Conservation (phyloP, 1,140 invertebrate genomes). For the Kradibia gibbosae region DNA sequence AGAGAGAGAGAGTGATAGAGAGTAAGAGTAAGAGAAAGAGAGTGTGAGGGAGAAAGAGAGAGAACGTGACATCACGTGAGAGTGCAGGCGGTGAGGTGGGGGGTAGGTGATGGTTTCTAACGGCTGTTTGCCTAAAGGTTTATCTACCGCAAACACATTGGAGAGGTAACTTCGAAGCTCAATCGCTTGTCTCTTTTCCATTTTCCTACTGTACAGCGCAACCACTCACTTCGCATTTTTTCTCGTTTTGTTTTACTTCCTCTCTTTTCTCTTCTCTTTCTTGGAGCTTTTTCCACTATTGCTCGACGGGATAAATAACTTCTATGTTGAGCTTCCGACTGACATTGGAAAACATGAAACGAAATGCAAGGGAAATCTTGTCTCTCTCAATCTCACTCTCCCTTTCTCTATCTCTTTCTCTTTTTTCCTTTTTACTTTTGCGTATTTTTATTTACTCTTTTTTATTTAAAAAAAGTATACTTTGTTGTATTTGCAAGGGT, state of each 20-base stretch:
- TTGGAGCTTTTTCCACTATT: constrained; percentile 47
- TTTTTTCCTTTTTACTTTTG: background rate
- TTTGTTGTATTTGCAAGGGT: constrained; percentile 12
- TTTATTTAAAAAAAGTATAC: background rate
- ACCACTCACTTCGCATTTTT: constrained; percentile 39
- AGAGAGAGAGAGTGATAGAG: background rate
- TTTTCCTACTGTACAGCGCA: constrained; percentile 38
- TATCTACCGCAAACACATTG: constrained; percentile 64
- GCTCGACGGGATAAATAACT: constrained; percentile 65
- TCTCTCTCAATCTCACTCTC: no score
- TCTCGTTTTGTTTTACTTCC: background rate
- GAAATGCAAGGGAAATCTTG: constrained; percentile 39
- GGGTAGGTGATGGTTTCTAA: constrained; percentile 11
- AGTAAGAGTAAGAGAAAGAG: background rate
- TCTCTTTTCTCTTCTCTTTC: constrained; percentile 21
- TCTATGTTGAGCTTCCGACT: constrained; percentile 60
- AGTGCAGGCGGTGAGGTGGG: no score
- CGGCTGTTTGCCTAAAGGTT: constrained; percentile 62
- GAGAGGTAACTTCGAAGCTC: constrained; percentile 51
- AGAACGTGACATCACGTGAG: no score
- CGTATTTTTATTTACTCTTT: background rate
- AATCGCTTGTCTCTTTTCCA: constrained; percentile 51
- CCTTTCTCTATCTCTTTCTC: background rate
- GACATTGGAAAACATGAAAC: constrained; percentile 58
- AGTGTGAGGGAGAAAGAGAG: constrained; percentile 11